Conservation (phyloP, 2,113 vertebrate species). For the Galbula dea region DNA sequence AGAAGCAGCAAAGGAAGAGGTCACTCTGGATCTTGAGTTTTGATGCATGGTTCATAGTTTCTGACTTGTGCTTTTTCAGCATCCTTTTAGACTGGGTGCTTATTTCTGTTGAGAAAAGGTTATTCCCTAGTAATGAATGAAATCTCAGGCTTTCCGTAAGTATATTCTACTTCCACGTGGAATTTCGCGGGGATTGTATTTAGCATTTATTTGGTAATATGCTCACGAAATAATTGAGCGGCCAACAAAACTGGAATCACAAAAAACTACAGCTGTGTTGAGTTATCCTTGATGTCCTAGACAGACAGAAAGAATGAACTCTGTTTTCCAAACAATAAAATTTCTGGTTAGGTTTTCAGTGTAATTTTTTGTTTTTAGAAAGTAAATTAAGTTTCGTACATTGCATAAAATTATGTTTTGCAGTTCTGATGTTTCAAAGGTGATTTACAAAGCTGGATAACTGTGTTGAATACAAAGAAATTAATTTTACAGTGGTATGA, state of each 20-base stretch:
- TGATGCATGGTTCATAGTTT: not conserved
- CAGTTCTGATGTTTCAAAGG: not conserved
- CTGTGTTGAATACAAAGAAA: not conserved
- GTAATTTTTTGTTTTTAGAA: conserved; percentile 17
- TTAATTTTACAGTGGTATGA: not conserved
- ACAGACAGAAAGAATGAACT: conserved; percentile 6
- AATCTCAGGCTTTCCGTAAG: not conserved
- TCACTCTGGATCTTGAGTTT: not conserved
- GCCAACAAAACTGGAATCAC: conserved; percentile 23
- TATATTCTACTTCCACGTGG: not conserved
- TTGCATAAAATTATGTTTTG: not conserved
- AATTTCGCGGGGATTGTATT: not conserved
- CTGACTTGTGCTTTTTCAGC: not conserved
- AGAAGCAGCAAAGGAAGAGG: not conserved
- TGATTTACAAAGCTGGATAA: conserved; percentile 12
- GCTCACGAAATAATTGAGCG: conserved; percentile 32
- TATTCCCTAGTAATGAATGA: not conserved
- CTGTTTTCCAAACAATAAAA: conserved; percentile 44
- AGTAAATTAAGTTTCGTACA: conserved; percentile 34
- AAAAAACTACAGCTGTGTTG: conserved; percentile 48
- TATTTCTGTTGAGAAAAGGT: not conserved
- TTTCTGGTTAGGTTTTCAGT: conserved; percentile 15
- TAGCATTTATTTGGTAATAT: conserved; percentile 32
- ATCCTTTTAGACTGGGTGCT: not conserved
- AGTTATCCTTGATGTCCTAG: conserved; percentile 35